Evolutionary conservation across 2,797 vertebrate genomes (phyloP), one percentile per base, ranked within the genome.

Genomic region (Mycteria americana): DNA sequence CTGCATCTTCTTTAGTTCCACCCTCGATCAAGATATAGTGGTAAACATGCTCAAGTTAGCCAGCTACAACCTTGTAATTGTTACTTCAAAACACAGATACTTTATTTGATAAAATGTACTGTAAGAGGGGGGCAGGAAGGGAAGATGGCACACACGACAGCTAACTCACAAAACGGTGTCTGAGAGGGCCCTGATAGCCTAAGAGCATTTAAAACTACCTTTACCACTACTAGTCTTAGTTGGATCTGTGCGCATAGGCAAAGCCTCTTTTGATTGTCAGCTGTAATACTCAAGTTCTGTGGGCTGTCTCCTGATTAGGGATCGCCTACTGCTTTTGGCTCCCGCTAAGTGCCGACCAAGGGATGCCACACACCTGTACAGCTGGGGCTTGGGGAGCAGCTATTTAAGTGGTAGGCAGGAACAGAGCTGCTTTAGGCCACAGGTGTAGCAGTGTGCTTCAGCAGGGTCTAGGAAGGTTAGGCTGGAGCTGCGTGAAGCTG

Each of bases 341-440:
- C 37, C 41, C 4, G 3, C 9, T 6, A 19, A 48, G 41, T 19
- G 54, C 46, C 59, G 31, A 33, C 30, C 25, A 37, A 41, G 53
- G 62, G 90, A 72, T 4, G 43, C 10, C 51, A 4, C 11, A 2
- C 39, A 50, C 25, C 62, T 43, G 31, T 14, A 18, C 9, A 3
- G 3, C 17, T 2, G 35, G 41, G 57, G 33, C 41, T 14, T 11
- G 41, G 35, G 35, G 35, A 75, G 69, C 68, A 28, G 39, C 62
- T n/a, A 17, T 8, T 48, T 62, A 56, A 72, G 41, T 1, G 17
- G 30, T 4, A 25, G 54, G 51, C 33, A 67, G 43, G 14, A 27
- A 5, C 1, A 18, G 6, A 21, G 18, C 16, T 43, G 16, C 24
- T 4, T 17, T 23, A 0, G 0, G 3, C 3, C 22, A 1, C 3